These are phyloP conservation scores for Acrocephalus scirpaceus DNA, from an alignment of 2,797 vertebrate genomes.

Conservation along the genomic window DNA sequence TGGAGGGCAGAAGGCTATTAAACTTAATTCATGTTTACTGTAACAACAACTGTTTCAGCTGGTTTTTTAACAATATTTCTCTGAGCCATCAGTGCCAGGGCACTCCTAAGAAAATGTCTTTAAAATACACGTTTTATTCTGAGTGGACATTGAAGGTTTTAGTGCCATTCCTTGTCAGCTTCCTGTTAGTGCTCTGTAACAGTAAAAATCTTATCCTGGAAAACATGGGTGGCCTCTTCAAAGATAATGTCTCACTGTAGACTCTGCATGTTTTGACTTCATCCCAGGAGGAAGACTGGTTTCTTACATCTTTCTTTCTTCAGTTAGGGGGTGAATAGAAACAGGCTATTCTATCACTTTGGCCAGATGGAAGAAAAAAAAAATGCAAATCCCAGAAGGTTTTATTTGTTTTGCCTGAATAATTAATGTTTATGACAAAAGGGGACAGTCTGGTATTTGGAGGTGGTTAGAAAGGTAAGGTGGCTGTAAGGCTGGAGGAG, in stretches of 20 bases:
- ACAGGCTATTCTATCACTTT: neutral
- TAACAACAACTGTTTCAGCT: neutral
- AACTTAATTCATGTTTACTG: slow-evolving; percentile 27
- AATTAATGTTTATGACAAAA: neutral
- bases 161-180: neutral
- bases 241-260: neutral
- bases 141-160: neutral
- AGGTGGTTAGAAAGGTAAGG: neutral
- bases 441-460: neutral
- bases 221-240: neutral
- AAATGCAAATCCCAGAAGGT: fast-evolving
- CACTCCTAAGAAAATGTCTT: neutral
- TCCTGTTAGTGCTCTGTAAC: neutral
- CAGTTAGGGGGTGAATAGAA: neutral
- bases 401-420: neutral
- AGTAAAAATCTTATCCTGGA: neutral
- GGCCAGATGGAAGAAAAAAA: neutral
- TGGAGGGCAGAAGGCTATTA: neutral
- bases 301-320: neutral
- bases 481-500: neutral
- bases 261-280: neutral
- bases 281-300: neutral
- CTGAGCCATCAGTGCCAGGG: neutral
- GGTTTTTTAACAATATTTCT: neutral
- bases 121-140: neutral